Conservation (phyloP, 1,140 invertebrate species). For the Leptinotarsa defecta region DNA sequence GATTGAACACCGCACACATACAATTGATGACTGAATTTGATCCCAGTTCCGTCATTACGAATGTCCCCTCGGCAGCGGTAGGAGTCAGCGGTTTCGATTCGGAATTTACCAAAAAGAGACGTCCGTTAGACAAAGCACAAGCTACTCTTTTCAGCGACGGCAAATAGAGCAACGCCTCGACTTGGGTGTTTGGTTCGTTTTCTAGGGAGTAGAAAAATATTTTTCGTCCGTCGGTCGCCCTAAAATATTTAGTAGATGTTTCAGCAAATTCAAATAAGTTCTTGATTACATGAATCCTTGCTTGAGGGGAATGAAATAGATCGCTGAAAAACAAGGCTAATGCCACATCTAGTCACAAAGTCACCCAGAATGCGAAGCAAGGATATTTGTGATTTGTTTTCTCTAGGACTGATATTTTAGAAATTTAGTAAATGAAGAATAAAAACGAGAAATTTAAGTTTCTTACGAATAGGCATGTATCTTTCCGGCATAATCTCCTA, state of each 20-base stretch:
- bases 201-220: conserved; percentile 65
- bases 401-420: too few relatives aligned
- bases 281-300: too few relatives aligned
- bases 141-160: conserved; percentile 71
- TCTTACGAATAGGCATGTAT: conserved; percentile 78
- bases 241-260: conserved; percentile 41
- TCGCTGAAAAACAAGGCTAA: too few relatives aligned
- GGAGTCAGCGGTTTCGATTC: conserved; percentile 64
- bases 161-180: conserved; percentile 69
- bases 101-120: conserved; percentile 73
- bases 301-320: too few relatives aligned
- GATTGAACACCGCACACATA: conserved; percentile 59
- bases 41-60: conserved; percentile 78
- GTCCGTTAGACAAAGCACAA: conserved; percentile 73
- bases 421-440: too few relatives aligned
- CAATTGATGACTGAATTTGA: conserved; percentile 66
- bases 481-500: conserved; percentile 80
- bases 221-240: conserved; percentile 60
- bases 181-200: conserved; percentile 60
- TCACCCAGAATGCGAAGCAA: too few relatives aligned
- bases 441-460: not conserved
- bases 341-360: too few relatives aligned
- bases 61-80: conserved; percentile 70
- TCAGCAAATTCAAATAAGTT: too few relatives aligned
- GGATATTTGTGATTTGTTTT: too few relatives aligned